Percentiles rank a stretch among this genome's conserved stretches.
Conservation (phyloP, 2,797 vertebrate genomes). For the Buceros bicornis region DNA sequence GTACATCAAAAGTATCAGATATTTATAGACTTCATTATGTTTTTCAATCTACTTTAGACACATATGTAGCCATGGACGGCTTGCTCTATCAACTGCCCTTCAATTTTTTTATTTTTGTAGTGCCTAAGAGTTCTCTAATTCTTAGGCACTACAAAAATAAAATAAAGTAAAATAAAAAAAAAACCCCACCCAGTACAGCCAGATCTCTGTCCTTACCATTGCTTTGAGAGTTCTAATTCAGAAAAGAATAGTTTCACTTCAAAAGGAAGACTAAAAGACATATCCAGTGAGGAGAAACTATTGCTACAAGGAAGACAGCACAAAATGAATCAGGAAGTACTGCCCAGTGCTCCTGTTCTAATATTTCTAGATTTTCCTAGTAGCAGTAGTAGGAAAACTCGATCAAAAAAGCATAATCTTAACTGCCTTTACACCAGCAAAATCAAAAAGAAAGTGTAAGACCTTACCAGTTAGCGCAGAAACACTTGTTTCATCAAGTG, state of each 20-base stretch:
- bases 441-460: neutral
- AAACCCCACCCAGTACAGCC: neutral
- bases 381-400: neutral
- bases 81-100: neutral
- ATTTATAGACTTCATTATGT: neutral
- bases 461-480: conserved; percentile 89
- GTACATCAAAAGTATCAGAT: neutral
- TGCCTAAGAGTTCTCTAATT: neutral
- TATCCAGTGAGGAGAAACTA: neutral
- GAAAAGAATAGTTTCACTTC: neutral
- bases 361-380: neutral
- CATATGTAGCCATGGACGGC: accelerated
- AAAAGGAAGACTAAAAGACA: neutral
- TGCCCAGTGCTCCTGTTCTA: neutral
- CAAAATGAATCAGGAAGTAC: neutral
- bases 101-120: neutral
- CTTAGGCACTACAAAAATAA: neutral
- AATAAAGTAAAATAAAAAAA: neutral
- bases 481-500: conserved; percentile 90
- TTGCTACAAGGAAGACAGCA: neutral
- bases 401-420: neutral
- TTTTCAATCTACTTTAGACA: neutral
- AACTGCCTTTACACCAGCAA: neutral
- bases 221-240: neutral
- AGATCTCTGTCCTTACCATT: neutral